Conservation (phyloP, 2,113 vertebrate genomes). For the Myotis davidii region DNA sequence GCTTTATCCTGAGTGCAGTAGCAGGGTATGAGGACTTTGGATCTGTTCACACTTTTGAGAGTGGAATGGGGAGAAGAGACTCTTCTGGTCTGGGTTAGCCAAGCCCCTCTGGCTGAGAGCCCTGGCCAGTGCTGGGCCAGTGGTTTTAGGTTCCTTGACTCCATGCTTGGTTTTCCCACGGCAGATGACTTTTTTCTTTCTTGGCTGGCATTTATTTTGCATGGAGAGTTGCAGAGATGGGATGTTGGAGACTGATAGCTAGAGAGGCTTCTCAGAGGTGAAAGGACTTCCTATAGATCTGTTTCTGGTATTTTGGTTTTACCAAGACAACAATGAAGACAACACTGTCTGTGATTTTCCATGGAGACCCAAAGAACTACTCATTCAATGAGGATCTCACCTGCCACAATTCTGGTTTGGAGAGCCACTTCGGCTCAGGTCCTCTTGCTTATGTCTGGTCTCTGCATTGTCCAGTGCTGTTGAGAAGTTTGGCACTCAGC, state of each 20-base stretch:
- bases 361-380: neutral
- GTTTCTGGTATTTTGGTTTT: conserved; percentile 20
- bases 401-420: neutral
- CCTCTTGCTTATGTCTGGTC: neutral
- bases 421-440: neutral
- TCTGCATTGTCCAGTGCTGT: neutral
- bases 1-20: neutral
- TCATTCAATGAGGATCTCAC: neutral
- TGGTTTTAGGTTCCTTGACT: conserved; percentile 2
- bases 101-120: neutral
- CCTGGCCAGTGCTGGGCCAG: neutral
- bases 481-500: neutral
- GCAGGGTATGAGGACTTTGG: neutral
- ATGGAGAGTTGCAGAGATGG: neutral
- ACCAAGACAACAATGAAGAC: neutral
- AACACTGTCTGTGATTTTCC: conserved; percentile 25
- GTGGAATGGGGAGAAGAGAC: neutral
- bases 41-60: neutral
- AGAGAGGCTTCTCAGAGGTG: neutral
- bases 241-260: neutral
- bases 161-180: neutral
- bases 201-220: neutral
- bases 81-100: neutral
- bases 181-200: neutral
- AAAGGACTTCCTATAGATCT: neutral